Evolutionary conservation across 2,888 invertebrate species (phyloP), one percentile per base, ranked within the genome.

Genomic region (Tenthredo notha): DNA sequence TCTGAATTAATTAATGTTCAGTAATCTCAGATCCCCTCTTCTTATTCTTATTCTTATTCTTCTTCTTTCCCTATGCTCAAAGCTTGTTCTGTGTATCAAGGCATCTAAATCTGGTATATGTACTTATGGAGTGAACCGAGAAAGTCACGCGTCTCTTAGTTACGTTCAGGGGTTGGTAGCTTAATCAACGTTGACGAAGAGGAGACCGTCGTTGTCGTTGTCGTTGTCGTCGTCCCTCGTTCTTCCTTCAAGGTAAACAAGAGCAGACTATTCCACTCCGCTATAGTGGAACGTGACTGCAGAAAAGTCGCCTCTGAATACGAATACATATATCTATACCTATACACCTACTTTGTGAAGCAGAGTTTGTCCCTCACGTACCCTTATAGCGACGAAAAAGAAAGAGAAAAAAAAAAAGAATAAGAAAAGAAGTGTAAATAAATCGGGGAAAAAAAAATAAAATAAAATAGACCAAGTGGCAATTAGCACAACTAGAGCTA

Each of bases 151-250:
- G 80, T 80, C 80, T 61, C 80, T 40, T 18, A 0, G 37, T 15
- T n/a, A 15, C 33, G n/a, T n/a, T n/a, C 29, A 43, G 40, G 18
- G 74, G n/a, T 21, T 37, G 58, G 33, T 61, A 61, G 80, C 80
- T 80, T 80, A 80, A 80, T 80, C 80, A 80, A 80, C 80, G 80
- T 33, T 37, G 80, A 80, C 80, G 80, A 80, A 80, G 80, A 80
- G 80, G 58, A 33, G 80, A 7, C 29, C 37, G 37, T 33, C 33
- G 29, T 2, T 2, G 29, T 33, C 33, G n/a, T n/a, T n/a, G n/a
- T n/a, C 37, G 2, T 43, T 37, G 47, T n/a, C 33, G 21, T 33
- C 75, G n/a, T 18, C 54, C 54, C 29, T 18, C 4, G 4, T 33
- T n/a, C 25, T 33, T 75, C 50, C 50, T 54, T 80, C 37, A 80